Evolutionary conservation across 92 coral and sea anemone genomes (phyloP), one percentile per base, ranked within the genome.

Genomic region (Siderastrea siderea): DNA sequence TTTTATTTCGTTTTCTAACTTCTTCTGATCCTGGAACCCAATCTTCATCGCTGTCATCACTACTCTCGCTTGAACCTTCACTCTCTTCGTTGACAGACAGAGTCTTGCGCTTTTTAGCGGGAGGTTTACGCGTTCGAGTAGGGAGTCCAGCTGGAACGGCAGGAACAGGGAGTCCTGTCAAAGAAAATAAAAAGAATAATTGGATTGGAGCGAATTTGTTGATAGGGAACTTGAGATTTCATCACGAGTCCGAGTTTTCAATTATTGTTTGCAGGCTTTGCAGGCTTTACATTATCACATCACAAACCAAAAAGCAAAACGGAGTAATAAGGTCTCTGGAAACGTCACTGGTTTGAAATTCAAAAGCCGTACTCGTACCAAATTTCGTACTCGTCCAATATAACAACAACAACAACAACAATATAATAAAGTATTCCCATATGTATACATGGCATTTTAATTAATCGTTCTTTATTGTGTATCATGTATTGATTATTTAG

Each of bases 21-120:
- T 95, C 96, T 68, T 92, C 95, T 73, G 95, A 89, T 47, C 96
- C 98, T 55, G 98, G 98, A 4, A 93, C 76, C 96, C 96, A 96
- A 59, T 96, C 95, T 46, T 89, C 95, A 84, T 96, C 99, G 63
- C 93, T 89, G 47, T 88, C 90, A 60, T 92, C 94, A 43, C 88
- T 83, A 57, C 94, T 83, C 26, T 85, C 90, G 47, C 65, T 68
- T 74, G 90, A 74, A 51, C 49, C 67, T 9, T 86, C 87, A 52
- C 85, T 78, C 8, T 13, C 90, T 44, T 86, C 84, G 54, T 47
- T 52, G 43, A 50, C 47, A 11, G 73, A 43, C 3, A 78, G 69
- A 38, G 75, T 72, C 66, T 81, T 91, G 7, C 67, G 54, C 58
- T 81, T 91, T 14, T 71, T 71, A 0, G 48, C 49, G 19, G 79